These are phyloP conservation scores for Gymnogyps californianus DNA, from an alignment of 2,113 vertebrate species.

Conservation along the genomic window DNA sequence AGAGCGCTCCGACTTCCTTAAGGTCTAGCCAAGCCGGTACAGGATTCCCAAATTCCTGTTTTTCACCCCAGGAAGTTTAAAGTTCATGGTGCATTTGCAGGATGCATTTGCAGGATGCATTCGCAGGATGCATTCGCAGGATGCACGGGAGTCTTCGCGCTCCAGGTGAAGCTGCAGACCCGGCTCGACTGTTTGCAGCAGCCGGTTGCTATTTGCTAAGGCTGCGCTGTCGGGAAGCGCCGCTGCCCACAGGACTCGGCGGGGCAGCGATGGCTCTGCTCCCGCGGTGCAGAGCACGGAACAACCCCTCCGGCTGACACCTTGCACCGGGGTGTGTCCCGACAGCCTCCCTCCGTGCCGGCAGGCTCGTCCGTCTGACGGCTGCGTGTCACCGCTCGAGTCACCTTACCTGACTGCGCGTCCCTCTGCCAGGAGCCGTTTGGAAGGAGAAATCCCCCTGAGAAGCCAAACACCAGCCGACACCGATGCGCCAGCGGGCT, in stretches of 20 bases:
- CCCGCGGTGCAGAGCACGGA: fast-evolving
- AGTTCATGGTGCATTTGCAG: fast-evolving
- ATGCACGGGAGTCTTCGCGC: fast-evolving
- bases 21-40: background rate
- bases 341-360: fast-evolving
- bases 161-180: background rate
- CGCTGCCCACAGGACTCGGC: background rate
- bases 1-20: background rate
- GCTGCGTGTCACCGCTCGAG: fast-evolving
- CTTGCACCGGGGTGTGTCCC: fast-evolving
- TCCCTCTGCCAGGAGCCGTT: background rate
- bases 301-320: background rate
- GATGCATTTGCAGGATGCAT: background rate
- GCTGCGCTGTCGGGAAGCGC: background rate
- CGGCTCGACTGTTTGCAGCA: fast-evolving
- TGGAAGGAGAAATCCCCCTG: background rate
- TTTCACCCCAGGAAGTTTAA: background rate
- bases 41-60: background rate
- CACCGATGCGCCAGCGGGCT: background rate
- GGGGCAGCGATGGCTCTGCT: background rate
- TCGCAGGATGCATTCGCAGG: background rate
- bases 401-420: background rate
- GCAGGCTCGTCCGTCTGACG: fast-evolving
- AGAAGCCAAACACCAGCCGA: background rate
- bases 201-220: background rate